Percentiles rank a stretch among this genome's conserved stretches.
Conservation (phyloP, 2,888 invertebrate species). For the Caenorhabditis drosophilae region DNA sequence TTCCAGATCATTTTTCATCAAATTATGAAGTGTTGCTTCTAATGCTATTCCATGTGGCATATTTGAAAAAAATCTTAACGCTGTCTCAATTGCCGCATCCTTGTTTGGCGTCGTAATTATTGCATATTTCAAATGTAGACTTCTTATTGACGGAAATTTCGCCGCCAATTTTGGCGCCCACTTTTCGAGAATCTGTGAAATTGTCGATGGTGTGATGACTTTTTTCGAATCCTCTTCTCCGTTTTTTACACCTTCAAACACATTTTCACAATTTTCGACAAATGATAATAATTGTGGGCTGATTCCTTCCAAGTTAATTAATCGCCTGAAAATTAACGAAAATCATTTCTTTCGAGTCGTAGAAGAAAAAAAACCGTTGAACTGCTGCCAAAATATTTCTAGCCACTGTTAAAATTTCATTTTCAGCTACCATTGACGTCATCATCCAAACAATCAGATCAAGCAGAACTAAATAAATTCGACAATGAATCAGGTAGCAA, state of each 20-base stretch:
- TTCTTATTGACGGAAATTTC: slow-evolving; percentile 26
- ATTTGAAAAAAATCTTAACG: slow-evolving; percentile 53
- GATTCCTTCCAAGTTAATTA: neutral
- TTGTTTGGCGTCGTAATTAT: slow-evolving; percentile 52
- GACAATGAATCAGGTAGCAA: slow-evolving; percentile 21
- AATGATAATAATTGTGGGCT: neutral
- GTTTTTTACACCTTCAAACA: neutral
- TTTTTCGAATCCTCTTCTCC: slow-evolving; percentile 19
- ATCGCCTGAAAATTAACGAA: too few species aligned
- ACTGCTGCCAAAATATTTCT: too few species aligned
- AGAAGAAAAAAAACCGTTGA: too few species aligned
- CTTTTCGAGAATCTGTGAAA: slow-evolving; percentile 11
- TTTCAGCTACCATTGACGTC: slow-evolving; percentile 7
- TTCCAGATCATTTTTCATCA: slow-evolving; percentile 41
- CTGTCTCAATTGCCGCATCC: slow-evolving; percentile 48
- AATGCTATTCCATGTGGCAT: slow-evolving; percentile 57
- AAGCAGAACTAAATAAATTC: slow-evolving; percentile 14
- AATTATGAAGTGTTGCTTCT: slow-evolving; percentile 47
- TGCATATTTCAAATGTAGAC: slow-evolving; percentile 46
- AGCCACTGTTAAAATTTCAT: slow-evolving; percentile 3
- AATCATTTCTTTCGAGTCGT: too few species aligned
- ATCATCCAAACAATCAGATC: slow-evolving; percentile 21
- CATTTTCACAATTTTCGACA: neutral
- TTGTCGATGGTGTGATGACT: slow-evolving; percentile 17
- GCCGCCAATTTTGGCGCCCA: slow-evolving; percentile 25